These are phyloP conservation scores for Aphis craccivora DNA, from an alignment of 1,140 invertebrate genomes.

Conservation along the genomic window DNA sequence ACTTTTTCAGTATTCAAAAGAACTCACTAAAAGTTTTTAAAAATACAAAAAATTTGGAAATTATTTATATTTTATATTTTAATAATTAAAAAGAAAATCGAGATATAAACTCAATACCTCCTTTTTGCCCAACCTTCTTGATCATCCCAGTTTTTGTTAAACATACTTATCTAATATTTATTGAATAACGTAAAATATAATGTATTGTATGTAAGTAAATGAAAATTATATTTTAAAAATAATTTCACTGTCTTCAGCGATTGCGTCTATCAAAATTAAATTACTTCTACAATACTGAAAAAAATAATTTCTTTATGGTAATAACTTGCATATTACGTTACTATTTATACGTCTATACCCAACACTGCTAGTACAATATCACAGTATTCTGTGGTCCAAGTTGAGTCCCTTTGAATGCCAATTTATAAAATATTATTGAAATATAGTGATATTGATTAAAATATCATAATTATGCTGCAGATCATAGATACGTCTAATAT, in stretches of 20 bases:
- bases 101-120: background rate
- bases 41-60: background rate
- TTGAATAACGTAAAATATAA: background rate
- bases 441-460: background rate
- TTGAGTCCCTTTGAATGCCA: slow-evolving; percentile 15
- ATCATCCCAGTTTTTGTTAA: background rate
- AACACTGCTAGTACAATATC: background rate
- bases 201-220: background rate
- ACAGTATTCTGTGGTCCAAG: background rate
- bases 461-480: background rate
- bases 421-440: background rate
- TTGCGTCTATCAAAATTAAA: background rate
- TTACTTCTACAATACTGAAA: background rate
- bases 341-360: background rate
- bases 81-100: too few species aligned
- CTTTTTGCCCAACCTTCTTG: too few species aligned
- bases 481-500: background rate
- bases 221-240: background rate
- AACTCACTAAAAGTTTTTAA: background rate
- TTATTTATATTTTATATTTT: background rate
- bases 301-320: background rate
- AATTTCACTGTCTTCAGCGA: background rate
- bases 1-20: background rate
- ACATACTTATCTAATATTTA: background rate
- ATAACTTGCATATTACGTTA: background rate